Evolutionary conservation across 2,888 invertebrate species (phyloP), one percentile per base, ranked within the genome.

Genomic region (Scaptomyza reducta): DNA sequence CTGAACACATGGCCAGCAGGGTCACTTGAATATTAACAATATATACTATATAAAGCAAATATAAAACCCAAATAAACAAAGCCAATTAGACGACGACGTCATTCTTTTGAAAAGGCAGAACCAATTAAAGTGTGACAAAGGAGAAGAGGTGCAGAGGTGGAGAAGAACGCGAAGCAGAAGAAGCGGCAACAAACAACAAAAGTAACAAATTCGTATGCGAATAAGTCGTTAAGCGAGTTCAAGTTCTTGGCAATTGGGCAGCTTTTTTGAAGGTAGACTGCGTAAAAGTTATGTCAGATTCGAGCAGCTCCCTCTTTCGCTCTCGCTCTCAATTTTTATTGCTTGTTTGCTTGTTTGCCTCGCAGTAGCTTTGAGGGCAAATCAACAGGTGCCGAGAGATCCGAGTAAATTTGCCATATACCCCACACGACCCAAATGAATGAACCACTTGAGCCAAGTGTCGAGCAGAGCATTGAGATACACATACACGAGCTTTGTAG

Each of bases 211-310:
- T 50, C 29, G 29, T 58, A 63, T 45, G 42, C n/a, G 38, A 66
- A 63, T 16, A 45, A 65, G 67, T 62, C 68, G 74, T 68, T 77
- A 63, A 68, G 86, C 60, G 65, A 65, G 61, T 86, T 82, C 82
- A 86, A 87, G 82, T 79, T 87, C 88, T 87, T 86, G 82, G 87
- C 87, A 75, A 67, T 87, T 78, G 59, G 41, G 41, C 56, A 70
- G 45, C 64, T 59, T 77, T 66, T 27, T 66, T 40, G 60, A 51
- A 68, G 81, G 82, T 55, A 81, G 68, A 54, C 75, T n/a, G 57
- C 38, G 29, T 47, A 35, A 50, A 77, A 79, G 64, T 81, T 84
- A 77, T 78, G 79, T 65, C 80, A 79, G 70, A 64, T 46, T 46
- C 46, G 11, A 31, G 31, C 22, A 38, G 41, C 29, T 14, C n/a